These are phyloP conservation scores for Microplitis demolitor DNA, from an alignment of 1,140 invertebrate genomes.

Conservation along the genomic window DNA sequence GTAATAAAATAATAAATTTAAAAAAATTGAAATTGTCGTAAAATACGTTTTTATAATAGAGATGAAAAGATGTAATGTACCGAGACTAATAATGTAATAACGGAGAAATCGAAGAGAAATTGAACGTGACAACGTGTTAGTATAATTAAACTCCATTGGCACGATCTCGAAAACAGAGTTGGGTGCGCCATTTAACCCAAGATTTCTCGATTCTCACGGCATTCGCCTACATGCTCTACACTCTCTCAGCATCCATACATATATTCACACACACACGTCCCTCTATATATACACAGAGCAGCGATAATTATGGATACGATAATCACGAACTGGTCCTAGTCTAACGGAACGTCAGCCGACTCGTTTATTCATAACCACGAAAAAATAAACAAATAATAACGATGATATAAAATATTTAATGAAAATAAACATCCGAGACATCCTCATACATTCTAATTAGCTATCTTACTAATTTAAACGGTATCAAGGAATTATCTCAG, in stretches of 20 bases:
- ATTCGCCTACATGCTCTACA: slow-evolving; percentile 13
- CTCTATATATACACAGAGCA: too few species aligned
- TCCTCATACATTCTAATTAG: slow-evolving; percentile 25
- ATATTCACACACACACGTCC: too few species aligned
- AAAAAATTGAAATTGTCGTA: not conserved
- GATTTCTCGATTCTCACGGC: slow-evolving; percentile 15
- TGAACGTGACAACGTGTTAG: slow-evolving; percentile 12
- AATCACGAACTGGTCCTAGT: slow-evolving; percentile 16
- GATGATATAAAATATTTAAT: not conserved
- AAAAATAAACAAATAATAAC: not conserved
- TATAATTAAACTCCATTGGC: slow-evolving; percentile 7
- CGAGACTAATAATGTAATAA: not conserved
- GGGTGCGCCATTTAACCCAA: slow-evolving; percentile 6
- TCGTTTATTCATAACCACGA: not conserved
- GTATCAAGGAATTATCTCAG: slow-evolving; percentile 7
- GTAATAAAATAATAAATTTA: not conserved
- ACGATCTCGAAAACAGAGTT: slow-evolving; percentile 14
- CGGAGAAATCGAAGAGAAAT: slow-evolving; percentile 15
- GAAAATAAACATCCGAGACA: not conserved
- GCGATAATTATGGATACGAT: slow-evolving; percentile 11
- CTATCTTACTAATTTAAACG: slow-evolving; percentile 11
- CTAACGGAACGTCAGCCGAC: not conserved
- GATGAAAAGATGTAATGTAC: not conserved
- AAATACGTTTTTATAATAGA: not conserved
- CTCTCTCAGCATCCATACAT: not conserved